These are phyloP conservation scores for Cenopis cana DNA, from an alignment of 2,888 invertebrate genomes.

Conservation along the genomic window DNA sequence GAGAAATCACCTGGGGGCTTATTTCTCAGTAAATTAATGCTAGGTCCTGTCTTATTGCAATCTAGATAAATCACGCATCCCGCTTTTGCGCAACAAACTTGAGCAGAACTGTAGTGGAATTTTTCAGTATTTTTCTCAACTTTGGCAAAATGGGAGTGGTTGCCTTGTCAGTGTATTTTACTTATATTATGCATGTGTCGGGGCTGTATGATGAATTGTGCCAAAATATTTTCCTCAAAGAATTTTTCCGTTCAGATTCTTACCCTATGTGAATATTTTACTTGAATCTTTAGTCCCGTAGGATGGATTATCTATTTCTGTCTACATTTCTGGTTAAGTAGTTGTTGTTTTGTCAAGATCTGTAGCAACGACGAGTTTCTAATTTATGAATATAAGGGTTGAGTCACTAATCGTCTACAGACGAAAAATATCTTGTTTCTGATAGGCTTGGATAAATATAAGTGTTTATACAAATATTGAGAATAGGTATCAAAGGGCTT, in stretches of 20 bases:
- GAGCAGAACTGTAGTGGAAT: background rate
- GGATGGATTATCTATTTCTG: background rate
- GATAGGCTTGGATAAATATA: background rate
- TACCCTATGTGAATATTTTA: background rate
- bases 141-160: conserved; percentile 3
- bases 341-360: background rate
- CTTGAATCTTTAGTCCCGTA: background rate
- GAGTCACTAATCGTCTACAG: background rate
- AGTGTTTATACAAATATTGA: no score
- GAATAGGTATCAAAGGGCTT: no score
- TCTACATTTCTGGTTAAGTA: background rate
- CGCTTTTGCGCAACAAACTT: background rate
- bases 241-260: conserved; percentile 4
- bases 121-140: background rate
- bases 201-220: conserved; percentile 16
- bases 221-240: background rate
- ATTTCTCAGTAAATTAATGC: conserved; percentile 32
- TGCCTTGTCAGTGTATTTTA: conserved; percentile 15
- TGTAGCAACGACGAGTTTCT: background rate
- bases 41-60: conserved; percentile 22
- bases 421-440: background rate
- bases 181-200: conserved; percentile 26
- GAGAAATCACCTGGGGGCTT: conserved; percentile 25
- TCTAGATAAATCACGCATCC: background rate
- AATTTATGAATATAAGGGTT: background rate